phyloP scores from a whole-genome alignment of 2,888 invertebrate species.

The Malthinus seriepunctatus region DNA sequence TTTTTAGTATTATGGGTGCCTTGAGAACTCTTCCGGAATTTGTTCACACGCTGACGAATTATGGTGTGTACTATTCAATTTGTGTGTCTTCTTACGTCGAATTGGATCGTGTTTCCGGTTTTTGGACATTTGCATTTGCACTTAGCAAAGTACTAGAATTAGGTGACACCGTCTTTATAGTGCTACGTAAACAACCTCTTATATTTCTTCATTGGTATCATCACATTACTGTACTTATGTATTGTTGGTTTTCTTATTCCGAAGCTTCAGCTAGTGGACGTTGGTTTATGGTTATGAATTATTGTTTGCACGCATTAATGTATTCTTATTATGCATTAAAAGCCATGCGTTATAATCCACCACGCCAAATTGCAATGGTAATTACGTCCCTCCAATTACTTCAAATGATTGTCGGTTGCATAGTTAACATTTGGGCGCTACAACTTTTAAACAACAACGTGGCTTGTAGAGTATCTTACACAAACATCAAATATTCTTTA shows the following conservation, averaged over 20 bases:
- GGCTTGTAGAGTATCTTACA: constrained; percentile 81
- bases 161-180: constrained; percentile 94
- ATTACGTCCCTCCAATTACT: constrained; percentile 89
- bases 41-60: constrained; percentile 81
- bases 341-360: constrained; percentile 84
- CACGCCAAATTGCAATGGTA: constrained; percentile 82
- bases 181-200: constrained; percentile 88
- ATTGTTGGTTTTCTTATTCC: constrained; percentile 93
- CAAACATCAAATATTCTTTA: constrained; percentile 86
- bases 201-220: constrained; percentile 98
- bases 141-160: constrained; percentile 95
- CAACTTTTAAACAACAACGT: constrained; percentile 74
- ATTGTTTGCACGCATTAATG: constrained; percentile 89
- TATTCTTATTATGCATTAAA: constrained; percentile 88
- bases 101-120: constrained; percentile 90
- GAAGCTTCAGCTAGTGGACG: constrained; percentile 88
- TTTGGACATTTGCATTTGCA: constrained; percentile 98
- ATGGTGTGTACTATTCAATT: constrained; percentile 93
- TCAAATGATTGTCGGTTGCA: constrained; percentile 93
- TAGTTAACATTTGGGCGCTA: constrained; percentile 87
- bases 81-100: constrained; percentile 95
- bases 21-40: constrained; percentile 93
- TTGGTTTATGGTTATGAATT: constrained; percentile 96
- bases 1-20: constrained; percentile 94
- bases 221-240: constrained; percentile 91